phyloP scores from a whole-genome alignment of 2,113 vertebrate species.

The Tenrec ecaudatus region DNA sequence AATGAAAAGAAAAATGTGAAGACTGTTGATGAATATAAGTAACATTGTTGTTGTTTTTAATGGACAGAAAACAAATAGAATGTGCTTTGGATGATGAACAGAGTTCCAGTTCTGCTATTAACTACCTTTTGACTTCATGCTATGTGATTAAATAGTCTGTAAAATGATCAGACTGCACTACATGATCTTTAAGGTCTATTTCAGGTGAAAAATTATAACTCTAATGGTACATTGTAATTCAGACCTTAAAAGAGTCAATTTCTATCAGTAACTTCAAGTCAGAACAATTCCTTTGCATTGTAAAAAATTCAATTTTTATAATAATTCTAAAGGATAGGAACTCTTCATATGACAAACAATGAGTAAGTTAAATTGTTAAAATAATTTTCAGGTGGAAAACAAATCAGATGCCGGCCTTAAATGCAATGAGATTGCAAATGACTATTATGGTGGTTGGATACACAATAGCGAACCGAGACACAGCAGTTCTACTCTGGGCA shows the following conservation, averaged over 20 bases:
- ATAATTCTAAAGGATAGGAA: slow-evolving; percentile 49
- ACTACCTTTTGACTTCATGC: not conserved
- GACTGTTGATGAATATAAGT: not conserved
- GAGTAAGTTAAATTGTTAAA: slow-evolving; percentile 42
- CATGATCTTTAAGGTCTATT: slow-evolving; percentile 9
- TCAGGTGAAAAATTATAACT: slow-evolving; percentile 60
- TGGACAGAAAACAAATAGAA: not conserved
- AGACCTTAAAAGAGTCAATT: slow-evolving; percentile 35
- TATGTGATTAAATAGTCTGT: not conserved
- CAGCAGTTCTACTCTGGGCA: not conserved
- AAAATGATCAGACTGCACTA: slow-evolving; percentile 53
- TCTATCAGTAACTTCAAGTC: slow-evolving; percentile 49
- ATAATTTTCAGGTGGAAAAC: slow-evolving; percentile 19
- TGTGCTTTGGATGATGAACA: not conserved
- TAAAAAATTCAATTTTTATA: slow-evolving; percentile 56
- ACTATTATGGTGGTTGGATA: not conserved
- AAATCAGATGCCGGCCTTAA: slow-evolving; percentile 43
- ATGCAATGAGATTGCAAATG: not conserved
- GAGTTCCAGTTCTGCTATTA: not conserved
- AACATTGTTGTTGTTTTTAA: too few relatives aligned
- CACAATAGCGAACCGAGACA: too few relatives aligned
- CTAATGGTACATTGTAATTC: slow-evolving; percentile 58
- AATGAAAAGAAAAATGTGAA: not conserved
- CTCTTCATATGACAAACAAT: slow-evolving; percentile 50
- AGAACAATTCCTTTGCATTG: slow-evolving; percentile 61